phyloP scores from a whole-genome alignment of 1,140 invertebrate species.

The Hestina assimilis region DNA sequence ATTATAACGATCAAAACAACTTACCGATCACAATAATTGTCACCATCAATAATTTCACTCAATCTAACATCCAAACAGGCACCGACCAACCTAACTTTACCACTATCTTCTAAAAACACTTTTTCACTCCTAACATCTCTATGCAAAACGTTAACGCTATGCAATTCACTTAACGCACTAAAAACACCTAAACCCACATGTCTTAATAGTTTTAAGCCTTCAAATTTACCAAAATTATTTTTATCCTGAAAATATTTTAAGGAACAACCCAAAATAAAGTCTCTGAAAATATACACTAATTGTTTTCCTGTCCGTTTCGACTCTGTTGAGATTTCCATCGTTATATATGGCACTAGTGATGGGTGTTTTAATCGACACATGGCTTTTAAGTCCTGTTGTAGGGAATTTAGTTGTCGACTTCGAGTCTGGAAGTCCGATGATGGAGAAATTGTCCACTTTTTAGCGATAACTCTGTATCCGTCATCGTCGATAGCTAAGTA shows the following conservation, averaged over 20 bases:
- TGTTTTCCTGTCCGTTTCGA: conserved; percentile 74
- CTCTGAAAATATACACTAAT: conserved; percentile 80
- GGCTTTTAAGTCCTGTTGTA: conserved; percentile 86
- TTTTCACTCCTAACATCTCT: conserved; percentile 59
- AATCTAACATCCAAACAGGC: conserved; percentile 51
- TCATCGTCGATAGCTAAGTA: conserved; percentile 64
- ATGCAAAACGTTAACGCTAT: conserved; percentile 53
- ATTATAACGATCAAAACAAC: conserved; percentile 9
- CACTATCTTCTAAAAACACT: conserved; percentile 54
- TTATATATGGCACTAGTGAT: conserved; percentile 84
- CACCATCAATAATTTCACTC: conserved; percentile 49
- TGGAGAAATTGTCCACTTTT: conserved; percentile 77
- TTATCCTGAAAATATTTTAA: conserved; percentile 49
- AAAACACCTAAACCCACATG: conserved; percentile 83
- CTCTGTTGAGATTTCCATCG: conserved; percentile 80
- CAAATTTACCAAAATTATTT: conserved; percentile 55
- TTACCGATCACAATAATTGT: conserved; percentile 59
- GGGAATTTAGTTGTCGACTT: conserved; percentile 65
- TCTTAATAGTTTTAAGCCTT: conserved; percentile 81
- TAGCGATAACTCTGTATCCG: conserved; percentile 50
- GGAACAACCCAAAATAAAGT: conserved; percentile 78
- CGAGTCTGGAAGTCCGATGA: conserved; percentile 51
- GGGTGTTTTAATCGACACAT: conserved; percentile 82
- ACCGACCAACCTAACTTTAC: conserved; percentile 58
- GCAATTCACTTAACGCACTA: conserved; percentile 79